A percentile compares a stretch with the other conserved stretches of the same genome.
Conservation (phyloP, 2,888 invertebrate species). For the Metopia argyrocephala region DNA sequence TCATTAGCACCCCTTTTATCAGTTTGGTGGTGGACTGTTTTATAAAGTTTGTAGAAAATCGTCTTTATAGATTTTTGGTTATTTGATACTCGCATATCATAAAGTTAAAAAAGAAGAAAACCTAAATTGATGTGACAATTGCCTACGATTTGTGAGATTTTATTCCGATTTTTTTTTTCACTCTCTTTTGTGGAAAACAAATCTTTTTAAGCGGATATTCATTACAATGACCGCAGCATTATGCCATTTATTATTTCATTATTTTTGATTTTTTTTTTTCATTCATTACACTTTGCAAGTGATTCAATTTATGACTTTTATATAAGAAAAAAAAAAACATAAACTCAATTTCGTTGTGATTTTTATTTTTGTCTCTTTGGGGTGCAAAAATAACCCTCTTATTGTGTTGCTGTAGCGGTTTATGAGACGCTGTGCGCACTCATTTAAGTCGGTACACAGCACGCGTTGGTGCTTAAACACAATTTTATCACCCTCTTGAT, state of each 20-base stretch:
- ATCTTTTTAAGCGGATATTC: slow-evolving; percentile 74
- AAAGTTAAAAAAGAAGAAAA: background rate
- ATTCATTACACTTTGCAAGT: slow-evolving; percentile 45
- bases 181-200: slow-evolving; percentile 5
- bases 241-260: slow-evolving; percentile 52
- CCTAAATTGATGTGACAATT: slow-evolving; percentile 43
- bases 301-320: background rate
- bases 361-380: background rate
- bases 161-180: background rate
- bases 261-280: background rate
- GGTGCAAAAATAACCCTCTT: slow-evolving; percentile 55
- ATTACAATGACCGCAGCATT: slow-evolving; percentile 75
- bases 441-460: slow-evolving; percentile 56
- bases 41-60: background rate
- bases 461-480: slow-evolving; percentile 77
- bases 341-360: slow-evolving; percentile 24
- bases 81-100: slow-evolving; percentile 37
- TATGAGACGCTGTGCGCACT: slow-evolving; percentile 32
- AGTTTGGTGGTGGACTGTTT: slow-evolving; percentile 8
- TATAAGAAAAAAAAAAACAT: background rate
- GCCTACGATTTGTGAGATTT: slow-evolving; percentile 42
- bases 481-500: slow-evolving; percentile 75
- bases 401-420: background rate
- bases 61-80: slow-evolving; percentile 38
- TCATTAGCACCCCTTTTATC: slow-evolving; percentile 34